Conservation (phyloP, 2,797 vertebrate genomes). For the Tenualosa ilisha region DNA sequence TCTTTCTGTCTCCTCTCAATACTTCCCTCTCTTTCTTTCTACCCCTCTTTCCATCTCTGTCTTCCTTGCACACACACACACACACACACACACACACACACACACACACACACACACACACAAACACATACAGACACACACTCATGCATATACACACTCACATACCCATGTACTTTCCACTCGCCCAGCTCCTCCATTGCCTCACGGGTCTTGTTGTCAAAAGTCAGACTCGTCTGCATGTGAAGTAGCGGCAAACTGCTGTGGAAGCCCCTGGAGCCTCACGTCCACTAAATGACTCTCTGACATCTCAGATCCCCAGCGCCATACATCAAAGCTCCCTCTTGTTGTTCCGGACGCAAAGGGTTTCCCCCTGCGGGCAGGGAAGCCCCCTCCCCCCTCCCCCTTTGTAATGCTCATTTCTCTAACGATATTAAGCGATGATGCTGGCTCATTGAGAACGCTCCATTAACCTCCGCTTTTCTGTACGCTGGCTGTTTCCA, state of each 20-base stretch:
- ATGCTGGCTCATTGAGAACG: conserved; percentile 57
- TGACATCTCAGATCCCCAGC: conserved; percentile 40
- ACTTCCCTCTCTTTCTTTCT: neutral
- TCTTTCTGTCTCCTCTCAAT: neutral
- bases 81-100: neutral
- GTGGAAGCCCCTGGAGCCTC: conserved; percentile 33
- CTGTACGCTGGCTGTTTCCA: conserved; percentile 40
- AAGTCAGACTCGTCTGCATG: neutral
- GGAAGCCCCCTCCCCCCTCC: conserved; percentile 29
- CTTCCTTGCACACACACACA: conserved; percentile 16
- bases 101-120: conserved; percentile 1
- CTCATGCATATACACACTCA: neutral
- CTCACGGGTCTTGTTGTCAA: conserved; percentile 24
- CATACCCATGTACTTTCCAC: neutral
- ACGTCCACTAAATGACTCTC: conserved; percentile 42
- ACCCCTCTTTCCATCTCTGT: neutral
- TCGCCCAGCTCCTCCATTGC: conserved; percentile 26
- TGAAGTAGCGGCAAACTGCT: neutral
- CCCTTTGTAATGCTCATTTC: conserved; percentile 44
- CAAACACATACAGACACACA: neutral
- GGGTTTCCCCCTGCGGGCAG: conserved; percentile 8
- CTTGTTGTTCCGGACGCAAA: neutral
- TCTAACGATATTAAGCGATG: conserved; percentile 58
- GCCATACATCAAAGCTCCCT: conserved; percentile 33
- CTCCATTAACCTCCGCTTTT: conserved; percentile 59